These are phyloP conservation scores for Apodemus agrarius DNA, from an alignment of 2,797 vertebrate genomes.

Conservation along the genomic window DNA sequence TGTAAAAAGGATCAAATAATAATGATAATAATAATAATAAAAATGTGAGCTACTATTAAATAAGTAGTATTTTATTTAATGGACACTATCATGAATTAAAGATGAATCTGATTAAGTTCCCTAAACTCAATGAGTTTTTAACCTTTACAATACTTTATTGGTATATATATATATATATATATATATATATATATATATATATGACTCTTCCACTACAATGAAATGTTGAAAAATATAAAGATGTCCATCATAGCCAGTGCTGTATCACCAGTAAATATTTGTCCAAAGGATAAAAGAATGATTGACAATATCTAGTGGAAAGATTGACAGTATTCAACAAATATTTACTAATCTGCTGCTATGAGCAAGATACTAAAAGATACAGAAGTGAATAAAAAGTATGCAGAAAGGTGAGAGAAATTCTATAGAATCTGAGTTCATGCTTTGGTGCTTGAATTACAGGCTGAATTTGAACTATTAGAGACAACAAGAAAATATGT, in stretches of 20 bases:
- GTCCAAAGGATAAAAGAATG: conserved; percentile 4
- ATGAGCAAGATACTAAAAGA: neutral
- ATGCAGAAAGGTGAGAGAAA: conserved; percentile 32
- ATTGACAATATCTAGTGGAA: neutral
- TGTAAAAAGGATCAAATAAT: neutral
- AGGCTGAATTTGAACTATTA: neutral
- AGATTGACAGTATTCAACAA: neutral
- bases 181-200: conserved; percentile 26
- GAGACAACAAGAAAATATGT: conserved; percentile 20
- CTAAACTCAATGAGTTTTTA: neutral
- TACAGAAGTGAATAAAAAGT: conserved; percentile 2
- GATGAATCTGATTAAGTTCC: neutral
- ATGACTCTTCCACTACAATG: neutral
- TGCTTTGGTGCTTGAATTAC: neutral
- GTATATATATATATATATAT: conserved; percentile 1
- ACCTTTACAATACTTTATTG: neutral
- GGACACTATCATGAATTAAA: conserved; percentile 5
- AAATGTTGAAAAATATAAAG: neutral
- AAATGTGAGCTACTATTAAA: neutral
- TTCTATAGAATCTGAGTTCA: neutral
- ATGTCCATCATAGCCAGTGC: neutral
- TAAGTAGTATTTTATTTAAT: conserved; percentile 14
- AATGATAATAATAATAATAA: neutral
- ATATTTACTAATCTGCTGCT: conserved; percentile 19
- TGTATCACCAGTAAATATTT: conserved; percentile 28